Conservation (phyloP, 2,113 vertebrate genomes). For the Diphyllodes magnificus region DNA sequence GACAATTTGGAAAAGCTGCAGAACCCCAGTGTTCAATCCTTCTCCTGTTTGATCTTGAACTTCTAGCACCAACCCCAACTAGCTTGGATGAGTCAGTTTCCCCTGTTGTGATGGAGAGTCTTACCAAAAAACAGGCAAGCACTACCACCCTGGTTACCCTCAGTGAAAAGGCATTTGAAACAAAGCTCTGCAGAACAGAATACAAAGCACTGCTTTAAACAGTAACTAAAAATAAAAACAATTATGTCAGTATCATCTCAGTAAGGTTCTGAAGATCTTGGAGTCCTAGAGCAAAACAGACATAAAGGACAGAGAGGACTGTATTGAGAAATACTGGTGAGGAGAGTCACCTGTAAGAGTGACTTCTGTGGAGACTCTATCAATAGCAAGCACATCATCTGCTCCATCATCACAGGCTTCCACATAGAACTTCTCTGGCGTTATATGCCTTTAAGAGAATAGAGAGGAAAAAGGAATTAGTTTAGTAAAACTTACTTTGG, state of each 20-base stretch:
- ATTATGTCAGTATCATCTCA: not conserved
- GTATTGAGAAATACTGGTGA: not conserved
- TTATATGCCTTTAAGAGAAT: constrained; percentile 77
- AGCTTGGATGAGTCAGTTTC: not conserved
- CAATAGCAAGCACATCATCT: constrained; percentile 87
- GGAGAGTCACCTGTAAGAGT: constrained; percentile 80
- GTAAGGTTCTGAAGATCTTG: not conserved
- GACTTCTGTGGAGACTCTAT: constrained; percentile 92
- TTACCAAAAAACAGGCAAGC: not conserved
- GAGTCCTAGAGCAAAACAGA: not conserved
- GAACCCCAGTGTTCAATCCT: not conserved
- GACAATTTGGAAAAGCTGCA: not conserved
- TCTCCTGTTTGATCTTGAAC: not conserved
- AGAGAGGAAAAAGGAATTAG: not conserved
- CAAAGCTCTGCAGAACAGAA: not conserved
- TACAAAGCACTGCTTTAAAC: not conserved
- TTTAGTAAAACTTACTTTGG: not conserved
- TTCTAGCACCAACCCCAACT: not conserved
- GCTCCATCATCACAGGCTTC: constrained; percentile 88
- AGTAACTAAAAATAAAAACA: not conserved
- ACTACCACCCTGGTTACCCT: not conserved
- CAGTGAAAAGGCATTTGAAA: not conserved
- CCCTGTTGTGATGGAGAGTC: not conserved
- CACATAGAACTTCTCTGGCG: constrained; percentile 90
- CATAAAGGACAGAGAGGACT: not conserved